phyloP scores from a whole-genome alignment of 2,888 invertebrate species.

The Andrena bicolor region DNA sequence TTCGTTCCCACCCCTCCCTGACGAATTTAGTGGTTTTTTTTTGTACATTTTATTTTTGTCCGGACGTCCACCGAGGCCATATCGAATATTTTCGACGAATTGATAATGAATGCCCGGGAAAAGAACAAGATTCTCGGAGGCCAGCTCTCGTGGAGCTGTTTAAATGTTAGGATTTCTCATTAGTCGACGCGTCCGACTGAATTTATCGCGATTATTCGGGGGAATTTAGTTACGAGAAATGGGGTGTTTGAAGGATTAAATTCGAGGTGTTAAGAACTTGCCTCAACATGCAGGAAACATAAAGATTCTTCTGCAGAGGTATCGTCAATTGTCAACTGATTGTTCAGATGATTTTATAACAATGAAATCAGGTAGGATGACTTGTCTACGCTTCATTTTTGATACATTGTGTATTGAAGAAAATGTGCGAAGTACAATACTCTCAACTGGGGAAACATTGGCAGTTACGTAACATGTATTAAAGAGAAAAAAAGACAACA shows the following conservation, averaged over 20 bases:
- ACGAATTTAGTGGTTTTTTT: slow-evolving; percentile 74
- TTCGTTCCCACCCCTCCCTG: slow-evolving; percentile 60
- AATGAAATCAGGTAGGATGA: neutral
- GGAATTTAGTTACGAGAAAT: slow-evolving; percentile 38
- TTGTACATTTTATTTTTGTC: slow-evolving; percentile 50
- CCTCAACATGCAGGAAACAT: neutral
- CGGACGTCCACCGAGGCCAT: slow-evolving; percentile 64
- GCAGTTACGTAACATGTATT: no score
- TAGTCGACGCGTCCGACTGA: slow-evolving; percentile 47
- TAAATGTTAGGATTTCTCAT: slow-evolving; percentile 60
- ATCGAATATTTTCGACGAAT: slow-evolving; percentile 77
- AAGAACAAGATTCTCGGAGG: slow-evolving; percentile 63
- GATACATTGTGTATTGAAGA: neutral
- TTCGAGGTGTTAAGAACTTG: neutral
- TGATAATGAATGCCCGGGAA: slow-evolving; percentile 78
- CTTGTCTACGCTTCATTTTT: neutral
- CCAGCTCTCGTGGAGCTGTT: slow-evolving; percentile 53
- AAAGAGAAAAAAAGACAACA: no score
- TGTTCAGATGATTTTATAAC: neutral
- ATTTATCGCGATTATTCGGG: slow-evolving; percentile 60
- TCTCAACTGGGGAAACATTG: neutral
- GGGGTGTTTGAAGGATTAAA: neutral
- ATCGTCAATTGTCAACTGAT: neutral
- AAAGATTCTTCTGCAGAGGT: neutral
- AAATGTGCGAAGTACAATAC: neutral